Conservation (phyloP, 2,113 vertebrate species). For the Charadrius vociferus region DNA sequence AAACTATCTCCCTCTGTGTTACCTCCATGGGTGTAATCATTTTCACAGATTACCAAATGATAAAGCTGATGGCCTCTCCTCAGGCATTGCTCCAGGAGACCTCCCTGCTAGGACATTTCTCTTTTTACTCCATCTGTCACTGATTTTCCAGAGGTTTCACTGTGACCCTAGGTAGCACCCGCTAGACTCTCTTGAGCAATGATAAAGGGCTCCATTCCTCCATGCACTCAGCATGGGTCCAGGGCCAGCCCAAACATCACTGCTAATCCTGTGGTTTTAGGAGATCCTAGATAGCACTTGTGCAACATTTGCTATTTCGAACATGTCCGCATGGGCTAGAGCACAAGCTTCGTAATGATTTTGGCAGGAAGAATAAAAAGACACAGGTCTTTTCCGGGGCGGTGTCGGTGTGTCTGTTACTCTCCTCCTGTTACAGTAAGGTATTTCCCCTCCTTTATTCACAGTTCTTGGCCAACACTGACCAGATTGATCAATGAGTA, state of each 20-base stretch:
- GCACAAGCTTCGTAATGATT: neutral
- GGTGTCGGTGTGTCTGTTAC: neutral
- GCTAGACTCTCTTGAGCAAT: neutral
- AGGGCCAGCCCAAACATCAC: fast-evolving
- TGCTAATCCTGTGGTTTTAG: neutral
- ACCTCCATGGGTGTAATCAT: neutral
- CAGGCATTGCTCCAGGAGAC: neutral
- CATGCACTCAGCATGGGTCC: neutral
- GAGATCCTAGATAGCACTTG: neutral
- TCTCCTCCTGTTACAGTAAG: neutral
- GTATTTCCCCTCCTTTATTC: neutral
- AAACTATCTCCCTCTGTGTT: neutral
- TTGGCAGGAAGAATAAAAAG: neutral
- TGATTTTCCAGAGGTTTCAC: neutral
- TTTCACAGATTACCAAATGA: neutral
- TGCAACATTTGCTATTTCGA: neutral
- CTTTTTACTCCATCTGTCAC: neutral
- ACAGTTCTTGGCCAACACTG: neutral
- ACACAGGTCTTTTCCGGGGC: neutral
- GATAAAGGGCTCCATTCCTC: neutral
- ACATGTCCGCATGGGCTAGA: fast-evolving
- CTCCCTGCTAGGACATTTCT: neutral
- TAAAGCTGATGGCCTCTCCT: neutral
- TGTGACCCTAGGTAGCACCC: neutral
- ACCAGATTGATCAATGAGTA: neutral